These are phyloP conservation scores for Umimayanthus chanpuru DNA, from an alignment of 92 coral and sea anemone genomes.

Conservation along the genomic window DNA sequence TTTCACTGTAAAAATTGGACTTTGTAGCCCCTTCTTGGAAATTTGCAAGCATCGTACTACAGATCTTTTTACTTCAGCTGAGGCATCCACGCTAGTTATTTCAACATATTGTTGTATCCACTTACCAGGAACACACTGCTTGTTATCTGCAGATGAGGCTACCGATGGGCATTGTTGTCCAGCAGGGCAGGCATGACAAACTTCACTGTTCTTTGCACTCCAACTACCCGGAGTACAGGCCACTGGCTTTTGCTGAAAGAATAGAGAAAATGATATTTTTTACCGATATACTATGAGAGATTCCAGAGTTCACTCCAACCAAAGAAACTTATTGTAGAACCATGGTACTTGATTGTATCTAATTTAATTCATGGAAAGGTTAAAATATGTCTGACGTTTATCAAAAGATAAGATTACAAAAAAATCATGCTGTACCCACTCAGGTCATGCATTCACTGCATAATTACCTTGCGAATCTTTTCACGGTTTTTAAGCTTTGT, in stretches of 20 bases:
- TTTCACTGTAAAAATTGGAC: no score
- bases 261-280: neutral
- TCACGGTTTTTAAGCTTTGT: no score
- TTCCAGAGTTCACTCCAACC: neutral
- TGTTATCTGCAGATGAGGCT: conserved; percentile 53
- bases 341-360: neutral
- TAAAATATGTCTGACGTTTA: no score
- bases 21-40: no score
- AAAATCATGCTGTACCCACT: neutral
- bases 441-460: neutral
- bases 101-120: neutral
- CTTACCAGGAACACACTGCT: conserved; percentile 42
- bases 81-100: no score
- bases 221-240: conserved; percentile 84
- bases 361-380: neutral
- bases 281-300: neutral
- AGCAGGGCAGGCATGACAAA: conserved; percentile 78
- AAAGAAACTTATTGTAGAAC: neutral
- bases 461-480: no score
- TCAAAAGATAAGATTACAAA: neutral
- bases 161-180: conserved; percentile 90
- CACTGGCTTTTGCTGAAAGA: conserved; percentile 60
- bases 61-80: conserved; percentile 52
- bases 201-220: conserved; percentile 56
- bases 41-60: conserved; percentile 41